Evolutionary conservation across 2,797 vertebrate species (phyloP).

Genomic region (Eurystomus glaucurus): DNA sequence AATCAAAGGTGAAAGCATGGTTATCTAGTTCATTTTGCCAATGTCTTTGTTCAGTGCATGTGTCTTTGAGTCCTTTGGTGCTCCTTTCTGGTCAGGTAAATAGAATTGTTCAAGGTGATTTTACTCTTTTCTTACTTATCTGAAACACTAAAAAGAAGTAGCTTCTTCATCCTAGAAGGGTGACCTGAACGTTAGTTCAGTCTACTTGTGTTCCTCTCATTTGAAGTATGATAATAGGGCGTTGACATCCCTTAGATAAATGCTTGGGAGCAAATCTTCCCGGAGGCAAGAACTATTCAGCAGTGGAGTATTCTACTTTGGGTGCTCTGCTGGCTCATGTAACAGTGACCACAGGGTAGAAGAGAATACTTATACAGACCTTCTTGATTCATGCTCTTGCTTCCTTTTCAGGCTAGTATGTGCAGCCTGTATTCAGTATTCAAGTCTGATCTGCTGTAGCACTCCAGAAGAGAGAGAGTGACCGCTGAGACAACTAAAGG

Average conservation of each 20-base stretch:
- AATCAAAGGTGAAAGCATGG: not conserved
- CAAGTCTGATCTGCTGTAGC: not conserved
- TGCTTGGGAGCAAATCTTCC: not conserved
- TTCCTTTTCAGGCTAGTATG: not conserved
- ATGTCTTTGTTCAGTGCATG: rapidly evolving
- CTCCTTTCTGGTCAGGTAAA: not conserved
- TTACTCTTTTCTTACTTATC: not conserved
- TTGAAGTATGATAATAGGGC: not conserved
- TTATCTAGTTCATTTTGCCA: not conserved
- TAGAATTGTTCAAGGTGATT: not conserved
- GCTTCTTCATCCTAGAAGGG: not conserved
- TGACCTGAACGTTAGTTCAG: not conserved
- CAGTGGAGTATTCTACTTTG: not conserved
- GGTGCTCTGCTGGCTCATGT: not conserved
- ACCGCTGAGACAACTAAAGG: not conserved
- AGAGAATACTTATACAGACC: not conserved
- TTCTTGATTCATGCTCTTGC: not conserved
- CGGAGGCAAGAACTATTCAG: not conserved
- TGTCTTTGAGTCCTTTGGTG: not conserved
- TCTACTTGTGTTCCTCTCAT: not conserved
- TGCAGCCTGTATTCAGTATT: not conserved
- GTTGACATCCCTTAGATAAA: not conserved
- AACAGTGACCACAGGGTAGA: not conserved
- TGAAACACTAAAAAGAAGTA: not conserved
- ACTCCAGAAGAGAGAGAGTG: not conserved